phyloP scores from a whole-genome alignment of 2,888 invertebrate species.

The Luperina testacea region DNA sequence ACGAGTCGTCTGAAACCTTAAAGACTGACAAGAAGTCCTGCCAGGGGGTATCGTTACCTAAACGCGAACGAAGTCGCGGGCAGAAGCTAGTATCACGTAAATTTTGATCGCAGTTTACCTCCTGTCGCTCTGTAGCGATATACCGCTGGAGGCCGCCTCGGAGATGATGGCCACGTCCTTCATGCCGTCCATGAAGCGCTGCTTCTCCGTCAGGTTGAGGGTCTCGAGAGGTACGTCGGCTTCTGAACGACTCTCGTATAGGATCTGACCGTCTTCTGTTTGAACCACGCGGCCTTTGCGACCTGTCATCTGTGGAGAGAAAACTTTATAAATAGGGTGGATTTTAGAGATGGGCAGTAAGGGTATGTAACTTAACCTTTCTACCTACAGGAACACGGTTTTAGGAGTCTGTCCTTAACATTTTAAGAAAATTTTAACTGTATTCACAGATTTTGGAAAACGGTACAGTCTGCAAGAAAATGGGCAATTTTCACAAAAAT shows the following conservation, averaged over 20 bases:
- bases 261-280: conserved; percentile 97
- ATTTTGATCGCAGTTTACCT: conserved; percentile 74
- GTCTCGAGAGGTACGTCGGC: conserved; percentile 98
- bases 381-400: too few relatives aligned
- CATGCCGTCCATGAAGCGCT: conserved; percentile 99
- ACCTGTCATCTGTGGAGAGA: conserved; percentile 95
- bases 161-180: conserved; percentile 99
- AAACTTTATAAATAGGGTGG: neutral
- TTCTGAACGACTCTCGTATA: conserved; percentile 98
- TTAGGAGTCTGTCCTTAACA: too few relatives aligned
- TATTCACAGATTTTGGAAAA: too few relatives aligned
- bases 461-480: neutral
- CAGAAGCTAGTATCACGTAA: neutral
- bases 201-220: conserved; percentile 97
- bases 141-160: conserved; percentile 99
- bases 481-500: neutral
- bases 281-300: conserved; percentile 98
- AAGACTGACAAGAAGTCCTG: neutral
- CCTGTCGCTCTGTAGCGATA: conserved; percentile 98
- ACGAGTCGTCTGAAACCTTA: neutral
- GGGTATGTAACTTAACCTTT: neutral
- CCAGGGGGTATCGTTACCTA: neutral
- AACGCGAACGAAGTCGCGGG: too few relatives aligned
- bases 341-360: neutral
- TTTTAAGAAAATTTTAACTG: too few relatives aligned